Base-by-base conservation (phyloP, 2,888 invertebrate genomes). In the Scaptomyza caliginosa region DNA sequence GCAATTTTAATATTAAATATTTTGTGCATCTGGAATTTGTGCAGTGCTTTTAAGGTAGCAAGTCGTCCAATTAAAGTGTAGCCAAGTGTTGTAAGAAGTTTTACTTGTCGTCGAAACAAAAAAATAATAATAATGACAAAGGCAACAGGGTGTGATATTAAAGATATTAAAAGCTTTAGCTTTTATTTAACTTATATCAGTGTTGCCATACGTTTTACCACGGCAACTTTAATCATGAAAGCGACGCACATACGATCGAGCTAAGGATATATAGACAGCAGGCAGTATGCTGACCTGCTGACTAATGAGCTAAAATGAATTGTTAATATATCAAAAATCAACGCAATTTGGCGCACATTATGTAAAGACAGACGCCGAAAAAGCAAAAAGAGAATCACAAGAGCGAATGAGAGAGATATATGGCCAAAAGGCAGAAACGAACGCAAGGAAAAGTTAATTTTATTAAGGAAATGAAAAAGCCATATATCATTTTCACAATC, bases 391-490 rank as follows among this genome's bases (percentile, higher is more conserved):
- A 32, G 28, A 30, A n/a, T n/a, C 17, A 13, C 21, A 21, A 21
- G 16, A 7, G n/a, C 5, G 6, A 4, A 0, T 5, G 7, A 3
- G 60, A 17, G 10, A 13, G 23, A 43, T 26, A 43, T 38, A 4
- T 32, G 67, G 49, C 46, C 49, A 21, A 10, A 13, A 32, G 21
- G 32, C 46, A 32, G n/a, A 49, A 58, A 51, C 57, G 66, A 36
- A 63, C 50, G 36, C 50, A 52, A 65, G 82, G 67, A 67, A 85
- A 85, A 84, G 78, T 84, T 84, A 84, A 84, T 84, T 85, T 84
- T 83, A 84, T 84, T 84, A 85, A 84, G 83, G 83, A 84, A 85
- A 85, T 84, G 83, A 84, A 83, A 85, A 85, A 83, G 83, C 81
- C 83, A 84, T 84, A 85, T 83, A 84, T 84, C 83, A 84, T 84